A percentile compares a stretch with the other conserved stretches of the same genome.
These are phyloP conservation scores for Triplophysa dalaica DNA, from an alignment of 2,113 vertebrate species.

Conservation along the genomic window DNA sequence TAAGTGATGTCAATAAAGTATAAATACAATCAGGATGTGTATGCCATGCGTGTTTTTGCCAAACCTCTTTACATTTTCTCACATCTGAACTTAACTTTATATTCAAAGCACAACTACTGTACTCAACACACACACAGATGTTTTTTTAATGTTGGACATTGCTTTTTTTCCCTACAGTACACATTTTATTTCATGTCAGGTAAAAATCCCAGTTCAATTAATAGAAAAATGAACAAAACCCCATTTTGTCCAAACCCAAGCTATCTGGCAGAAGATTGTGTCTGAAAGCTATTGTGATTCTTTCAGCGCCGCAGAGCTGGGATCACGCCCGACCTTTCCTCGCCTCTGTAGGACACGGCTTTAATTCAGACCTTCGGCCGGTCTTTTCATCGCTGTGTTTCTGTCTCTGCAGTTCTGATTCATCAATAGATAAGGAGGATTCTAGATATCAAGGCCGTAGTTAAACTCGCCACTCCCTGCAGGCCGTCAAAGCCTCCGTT, in stretches of 20 bases:
- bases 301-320: slow-evolving; percentile 53
- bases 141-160: no score
- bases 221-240: no score
- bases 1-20: no score
- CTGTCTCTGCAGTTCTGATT: slow-evolving; percentile 38
- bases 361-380: slow-evolving; percentile 64
- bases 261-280: slow-evolving; percentile 37
- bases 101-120: no score
- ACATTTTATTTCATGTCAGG: no score
- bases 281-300: slow-evolving; percentile 57
- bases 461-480: background rate
- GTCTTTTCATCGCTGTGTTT: slow-evolving; percentile 43
- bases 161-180: no score
- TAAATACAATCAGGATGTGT: no score
- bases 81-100: no score
- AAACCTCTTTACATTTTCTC: no score
- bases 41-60: no score
- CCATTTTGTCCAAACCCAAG: slow-evolving; percentile 60
- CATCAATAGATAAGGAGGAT: slow-evolving; percentile 34
- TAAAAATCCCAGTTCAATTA: no score
- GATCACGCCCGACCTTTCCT: slow-evolving; percentile 63
- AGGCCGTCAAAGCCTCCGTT: background rate
- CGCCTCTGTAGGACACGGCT: slow-evolving; percentile 48
- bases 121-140: no score
- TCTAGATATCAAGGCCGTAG: slow-evolving; percentile 15